These are phyloP conservation scores for Sesamia inferens DNA, from an alignment of 2,888 invertebrate species.

Conservation along the genomic window DNA sequence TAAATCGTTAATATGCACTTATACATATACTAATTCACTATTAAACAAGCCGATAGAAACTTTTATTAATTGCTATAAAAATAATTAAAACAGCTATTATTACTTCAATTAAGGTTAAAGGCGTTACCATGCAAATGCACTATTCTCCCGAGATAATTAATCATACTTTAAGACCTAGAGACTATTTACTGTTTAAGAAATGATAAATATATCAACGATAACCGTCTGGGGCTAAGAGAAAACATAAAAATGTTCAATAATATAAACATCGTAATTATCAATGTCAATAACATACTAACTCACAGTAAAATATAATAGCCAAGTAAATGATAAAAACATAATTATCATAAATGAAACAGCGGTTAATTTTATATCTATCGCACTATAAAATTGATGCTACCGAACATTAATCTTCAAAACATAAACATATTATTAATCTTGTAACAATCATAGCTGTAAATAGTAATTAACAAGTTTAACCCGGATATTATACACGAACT, in stretches of 20 bases:
- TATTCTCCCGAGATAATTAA: slow-evolving; percentile 35
- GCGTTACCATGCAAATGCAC: slow-evolving; percentile 58
- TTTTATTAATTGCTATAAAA: slow-evolving; percentile 29
- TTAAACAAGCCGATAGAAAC: slow-evolving; percentile 19
- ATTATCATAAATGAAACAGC: background rate
- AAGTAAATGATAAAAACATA: slow-evolving; percentile 12
- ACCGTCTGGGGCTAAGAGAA: slow-evolving; percentile 8
- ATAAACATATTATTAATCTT: slow-evolving; percentile 1
- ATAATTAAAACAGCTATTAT: slow-evolving; percentile 29
- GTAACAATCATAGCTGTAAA: background rate
- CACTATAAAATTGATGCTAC: slow-evolving; percentile 11
- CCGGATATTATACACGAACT: background rate
- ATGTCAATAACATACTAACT: background rate
- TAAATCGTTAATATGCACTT: background rate
- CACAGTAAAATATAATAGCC: background rate
- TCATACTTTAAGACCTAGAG: background rate
- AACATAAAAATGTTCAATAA: slow-evolving; percentile 35
- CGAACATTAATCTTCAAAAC: slow-evolving; percentile 8
- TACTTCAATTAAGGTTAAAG: slow-evolving; percentile 69
- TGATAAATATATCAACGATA: background rate
- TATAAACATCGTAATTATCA: slow-evolving; percentile 19
- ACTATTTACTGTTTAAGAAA: slow-evolving; percentile 5
- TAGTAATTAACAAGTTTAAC: background rate
- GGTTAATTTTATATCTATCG: slow-evolving; percentile 14
- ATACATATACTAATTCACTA: slow-evolving; percentile 4